These are phyloP conservation scores for Liasis olivaceus DNA, from an alignment of 2,797 vertebrate species.

Conservation along the genomic window DNA sequence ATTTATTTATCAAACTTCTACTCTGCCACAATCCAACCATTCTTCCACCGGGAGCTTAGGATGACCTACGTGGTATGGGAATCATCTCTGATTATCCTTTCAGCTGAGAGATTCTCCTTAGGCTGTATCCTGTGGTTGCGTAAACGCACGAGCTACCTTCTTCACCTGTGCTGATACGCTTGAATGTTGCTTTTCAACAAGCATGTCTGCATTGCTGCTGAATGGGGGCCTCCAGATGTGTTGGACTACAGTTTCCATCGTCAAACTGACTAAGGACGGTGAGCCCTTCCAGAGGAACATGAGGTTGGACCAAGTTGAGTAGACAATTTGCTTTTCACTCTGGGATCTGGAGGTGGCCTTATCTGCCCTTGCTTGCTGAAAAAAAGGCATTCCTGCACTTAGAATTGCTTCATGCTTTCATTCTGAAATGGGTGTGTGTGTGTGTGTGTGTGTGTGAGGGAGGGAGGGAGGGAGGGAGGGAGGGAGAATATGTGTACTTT, in stretches of 20 bases:
- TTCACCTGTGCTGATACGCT: too few species aligned
- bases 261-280: neutral
- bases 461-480: too few species aligned
- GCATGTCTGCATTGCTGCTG: too few species aligned
- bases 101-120: too few species aligned
- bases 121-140: too few species aligned
- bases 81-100: too few species aligned
- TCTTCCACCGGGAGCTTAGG: neutral
- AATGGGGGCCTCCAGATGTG: too few species aligned
- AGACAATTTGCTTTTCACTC: neutral
- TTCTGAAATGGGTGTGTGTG: conserved; percentile 36
- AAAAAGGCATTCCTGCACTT: conserved; percentile 38
- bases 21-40: neutral
- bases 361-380: conserved; percentile 43
- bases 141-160: too few species aligned
- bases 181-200: too few species aligned
- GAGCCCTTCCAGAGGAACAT: neutral
- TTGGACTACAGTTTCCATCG: neutral
- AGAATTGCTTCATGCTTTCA: conserved; percentile 44
- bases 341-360: neutral
- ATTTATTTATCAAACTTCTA: neutral
- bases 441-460: too few species aligned
- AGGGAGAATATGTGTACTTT: too few species aligned
- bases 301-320: neutral
- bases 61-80: too few species aligned